A percentile compares a stretch with the other conserved stretches of the same genome.
Evolutionary conservation across 2,888 invertebrate genomes (phyloP).

Genomic region (Bimastos eiseni): DNA sequence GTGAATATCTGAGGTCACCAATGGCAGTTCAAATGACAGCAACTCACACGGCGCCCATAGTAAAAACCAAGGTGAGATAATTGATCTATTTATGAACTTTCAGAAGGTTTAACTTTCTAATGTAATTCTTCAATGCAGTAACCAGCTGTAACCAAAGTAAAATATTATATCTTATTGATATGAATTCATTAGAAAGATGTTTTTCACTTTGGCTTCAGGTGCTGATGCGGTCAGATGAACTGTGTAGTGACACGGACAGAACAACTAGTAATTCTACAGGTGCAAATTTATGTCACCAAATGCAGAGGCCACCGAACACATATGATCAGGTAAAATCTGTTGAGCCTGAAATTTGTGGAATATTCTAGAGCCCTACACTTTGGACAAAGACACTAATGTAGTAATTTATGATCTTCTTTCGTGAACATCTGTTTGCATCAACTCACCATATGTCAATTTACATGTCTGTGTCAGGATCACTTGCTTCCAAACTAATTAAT

Average conservation of each 20-base stretch:
- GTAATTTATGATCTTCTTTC: neutral
- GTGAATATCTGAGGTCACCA: constrained; percentile 39
- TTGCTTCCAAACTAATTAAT: too few species aligned
- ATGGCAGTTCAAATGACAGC: constrained; percentile 41
- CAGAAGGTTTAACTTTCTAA: neutral
- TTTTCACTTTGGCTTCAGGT: neutral
- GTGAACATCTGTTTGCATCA: neutral
- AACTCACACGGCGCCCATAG: constrained; percentile 44
- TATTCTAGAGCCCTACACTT: neutral
- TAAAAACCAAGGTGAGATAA: constrained; percentile 44
- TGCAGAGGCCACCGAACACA: neutral
- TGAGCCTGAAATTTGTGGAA: neutral
- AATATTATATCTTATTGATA: neutral
- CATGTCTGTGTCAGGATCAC: neutral
- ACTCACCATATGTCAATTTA: neutral
- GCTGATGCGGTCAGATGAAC: neutral
- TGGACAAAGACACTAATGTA: neutral
- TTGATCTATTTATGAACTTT: neutral
- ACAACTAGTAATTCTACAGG: neutral
- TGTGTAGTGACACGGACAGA: neutral
- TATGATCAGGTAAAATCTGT: neutral
- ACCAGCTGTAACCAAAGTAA: neutral
- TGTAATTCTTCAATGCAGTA: neutral
- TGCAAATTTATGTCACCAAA: neutral
- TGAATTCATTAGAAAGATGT: neutral